Percentiles rank a stretch among this genome's conserved stretches.
Conservation (phyloP, 1,140 invertebrate genomes). For the Cardiocondyla obscurior region DNA sequence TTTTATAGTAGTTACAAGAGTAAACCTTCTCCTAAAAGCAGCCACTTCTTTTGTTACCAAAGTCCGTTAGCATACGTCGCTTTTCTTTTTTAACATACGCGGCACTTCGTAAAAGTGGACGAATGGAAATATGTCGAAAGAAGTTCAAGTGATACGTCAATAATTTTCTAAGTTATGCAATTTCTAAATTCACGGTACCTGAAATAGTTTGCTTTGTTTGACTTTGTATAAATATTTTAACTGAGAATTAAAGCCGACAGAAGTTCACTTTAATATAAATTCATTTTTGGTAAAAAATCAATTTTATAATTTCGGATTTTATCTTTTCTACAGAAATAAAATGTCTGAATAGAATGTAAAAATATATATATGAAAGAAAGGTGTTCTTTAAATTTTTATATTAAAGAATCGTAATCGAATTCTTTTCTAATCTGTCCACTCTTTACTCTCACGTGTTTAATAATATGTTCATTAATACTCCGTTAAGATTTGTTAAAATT, state of each 20-base stretch:
- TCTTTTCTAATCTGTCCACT: background rate
- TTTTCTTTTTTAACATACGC: background rate
- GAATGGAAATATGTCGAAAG: constrained; percentile 13
- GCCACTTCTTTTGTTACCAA: constrained; percentile 29
- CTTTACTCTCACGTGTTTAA: constrained; percentile 31
- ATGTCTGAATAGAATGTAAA: background rate
- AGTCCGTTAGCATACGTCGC: constrained; percentile 23
- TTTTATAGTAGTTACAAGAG: too few species aligned
- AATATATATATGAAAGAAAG: background rate
- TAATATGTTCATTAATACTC: constrained; percentile 25
- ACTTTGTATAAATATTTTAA: background rate
- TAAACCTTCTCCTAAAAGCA: too few species aligned
- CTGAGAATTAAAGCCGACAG: background rate
- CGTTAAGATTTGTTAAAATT: constrained; percentile 46
- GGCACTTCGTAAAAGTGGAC: background rate
- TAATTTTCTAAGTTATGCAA: background rate
- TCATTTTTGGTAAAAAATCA: background rate
- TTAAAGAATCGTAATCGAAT: background rate
- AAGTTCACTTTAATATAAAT: background rate
- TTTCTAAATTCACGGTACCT: background rate
- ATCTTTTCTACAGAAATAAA: background rate
- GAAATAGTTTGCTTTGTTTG: background rate
- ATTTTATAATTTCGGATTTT: background rate
- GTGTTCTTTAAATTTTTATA: background rate
- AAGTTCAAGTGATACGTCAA: background rate